Conservation (phyloP, 2,888 invertebrate genomes). For the Melanotus villosus region DNA sequence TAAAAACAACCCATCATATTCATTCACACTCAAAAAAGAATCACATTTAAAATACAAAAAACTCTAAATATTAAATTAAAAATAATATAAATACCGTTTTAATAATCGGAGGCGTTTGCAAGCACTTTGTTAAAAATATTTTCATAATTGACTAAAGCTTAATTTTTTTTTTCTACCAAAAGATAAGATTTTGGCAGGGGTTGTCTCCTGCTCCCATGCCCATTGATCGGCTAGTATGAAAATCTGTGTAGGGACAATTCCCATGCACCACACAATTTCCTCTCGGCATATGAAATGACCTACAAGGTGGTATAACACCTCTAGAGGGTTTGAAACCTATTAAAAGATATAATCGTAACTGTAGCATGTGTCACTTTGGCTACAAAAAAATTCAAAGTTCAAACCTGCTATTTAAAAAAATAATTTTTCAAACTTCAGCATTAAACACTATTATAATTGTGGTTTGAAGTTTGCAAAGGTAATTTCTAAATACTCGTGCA, state of each 20-base stretch:
- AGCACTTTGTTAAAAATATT: slow-evolving; percentile 30
- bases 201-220: slow-evolving; percentile 64
- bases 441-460: too few relatives aligned
- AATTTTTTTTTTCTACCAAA: slow-evolving; percentile 45
- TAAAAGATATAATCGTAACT: slow-evolving; percentile 11
- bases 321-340: slow-evolving; percentile 37
- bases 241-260: slow-evolving; percentile 39
- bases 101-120: slow-evolving; percentile 8
- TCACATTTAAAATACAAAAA: too few relatives aligned
- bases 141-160: neutral
- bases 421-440: too few relatives aligned
- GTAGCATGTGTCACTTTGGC: neutral
- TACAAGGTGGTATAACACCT: slow-evolving; percentile 28
- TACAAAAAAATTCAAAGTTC: neutral
- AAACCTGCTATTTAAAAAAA: neutral
- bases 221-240: slow-evolving; percentile 54
- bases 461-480: too few relatives aligned
- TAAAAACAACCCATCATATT: neutral
- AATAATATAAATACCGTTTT: too few relatives aligned
- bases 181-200: slow-evolving; percentile 62
- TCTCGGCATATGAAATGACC: slow-evolving; percentile 35
- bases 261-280: slow-evolving; percentile 45
- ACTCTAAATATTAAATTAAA: too few relatives aligned
- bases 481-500: too few relatives aligned
- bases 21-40: neutral